Evolutionary conservation across 2,888 invertebrate species (phyloP), one percentile per base, ranked within the genome.

Genomic region (Sarcophaga caerulescens): DNA sequence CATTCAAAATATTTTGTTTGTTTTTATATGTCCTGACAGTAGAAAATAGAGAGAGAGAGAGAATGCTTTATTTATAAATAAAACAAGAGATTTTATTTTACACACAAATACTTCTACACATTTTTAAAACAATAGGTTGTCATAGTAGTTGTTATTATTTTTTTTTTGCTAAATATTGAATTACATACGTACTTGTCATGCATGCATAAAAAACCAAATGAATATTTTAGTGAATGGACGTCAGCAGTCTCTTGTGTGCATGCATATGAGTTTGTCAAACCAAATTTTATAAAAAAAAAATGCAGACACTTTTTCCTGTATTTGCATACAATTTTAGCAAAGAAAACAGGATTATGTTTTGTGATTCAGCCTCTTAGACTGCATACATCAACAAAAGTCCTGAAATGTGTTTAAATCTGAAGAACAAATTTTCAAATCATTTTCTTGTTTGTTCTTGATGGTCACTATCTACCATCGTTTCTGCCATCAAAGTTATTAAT

Each of bases 81-180:
- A 10, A n/a, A 21, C 63, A 4, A 52, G 19, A 44, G 57, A 65
- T 65, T 70, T 76, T 14, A 8, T 76, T 65, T 76, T 81, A 35
- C 35, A 35, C 0, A 35, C 35, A 35, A 8, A 35, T 35, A 10
- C 35, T 10, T 35, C 0, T 0, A 10, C 2, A 35, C 35, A 35
- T 35, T 35, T 69, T 60, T 10, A 35, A 35, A 35, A 35, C 35
- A 8, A 35, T 35, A 35, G 35, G 8, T 73, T 60, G 73, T 35
- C 35, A 35, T 10, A 35, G 35, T 3, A 35, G 23, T 8, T 63
- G 21, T 35, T 63, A 23, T 47, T 21, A 1, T 23, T 75, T 14
- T 52, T 76, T 59, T 70, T 12, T 47, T 75, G 63, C 70, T 79
- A 75, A 79, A 84, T 70, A 84, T 35, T 35, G 10, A 10, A 35